Base-by-base conservation (phyloP, 2,797 vertebrate species). In the Enteromius unitaeniatus region DNA sequence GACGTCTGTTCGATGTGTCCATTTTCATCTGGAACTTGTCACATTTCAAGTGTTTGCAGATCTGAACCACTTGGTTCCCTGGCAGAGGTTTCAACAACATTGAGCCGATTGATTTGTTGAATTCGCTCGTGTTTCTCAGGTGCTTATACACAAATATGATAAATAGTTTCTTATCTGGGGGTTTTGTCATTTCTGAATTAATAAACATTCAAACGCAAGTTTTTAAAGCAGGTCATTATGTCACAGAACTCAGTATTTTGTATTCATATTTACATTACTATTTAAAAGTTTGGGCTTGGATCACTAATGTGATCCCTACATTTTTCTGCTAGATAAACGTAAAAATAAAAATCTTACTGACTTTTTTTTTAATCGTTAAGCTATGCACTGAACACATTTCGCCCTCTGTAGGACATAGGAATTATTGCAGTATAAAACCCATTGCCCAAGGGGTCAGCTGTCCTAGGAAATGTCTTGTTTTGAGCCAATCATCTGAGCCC, bases 401-500 rank as follows among this genome's bases (percentile, higher is more conserved):
- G 47, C 60, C 80, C 55, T 19, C 79, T 74, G 28, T n/a, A 17
- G 55, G 79, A 81, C 19, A 62, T n/a, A 13, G 0, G 26, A 19
- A 28, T 21, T 14, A 76, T n/a, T 31, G 34, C 34, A 26, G 60
- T 40, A 68, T 17, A n/a, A 47, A 9, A 31, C 5, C 19, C 19
- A n/a, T 73, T 31, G 45, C 26, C 51, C 47, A 49, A 19, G 47
- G 23, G 68, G 40, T 23, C 40, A 23, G n/a, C 40, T 70, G n/a
- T 19, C 37, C 3, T 31, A 69, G 65, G 40, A 8, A 28, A 51
- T 23, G 73, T 47, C 9, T 37, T 72, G 15, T 28, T 45, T 78
- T 64, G n/a, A 78, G 75, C 58, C 58, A 78, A 64, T 64, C 15
- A 31, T 19, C 21, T 47, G 76, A 78, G 58, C 76, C 40, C n/a